phyloP scores from a whole-genome alignment of 2,113 vertebrate species.

The Semnornis frantzii region DNA sequence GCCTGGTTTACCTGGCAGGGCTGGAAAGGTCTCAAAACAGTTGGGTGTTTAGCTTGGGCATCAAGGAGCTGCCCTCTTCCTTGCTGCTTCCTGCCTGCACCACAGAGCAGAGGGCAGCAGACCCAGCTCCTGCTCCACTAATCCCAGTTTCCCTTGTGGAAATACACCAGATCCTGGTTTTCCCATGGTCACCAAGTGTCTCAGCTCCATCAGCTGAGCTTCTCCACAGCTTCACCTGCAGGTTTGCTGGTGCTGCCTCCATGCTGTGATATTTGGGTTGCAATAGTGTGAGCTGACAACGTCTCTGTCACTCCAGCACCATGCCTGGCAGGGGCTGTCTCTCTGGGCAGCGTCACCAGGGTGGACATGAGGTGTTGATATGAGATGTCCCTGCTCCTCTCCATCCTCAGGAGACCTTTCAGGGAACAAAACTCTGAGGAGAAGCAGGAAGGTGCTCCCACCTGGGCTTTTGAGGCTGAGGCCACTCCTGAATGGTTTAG shows the following conservation, averaged over 20 bases:
- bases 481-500: no score
- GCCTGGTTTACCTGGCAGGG: fast-evolving
- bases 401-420: neutral
- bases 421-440: fast-evolving
- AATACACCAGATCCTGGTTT: neutral
- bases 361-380: neutral
- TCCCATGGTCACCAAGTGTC: neutral
- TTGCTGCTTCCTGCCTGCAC: neutral
- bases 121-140: neutral
- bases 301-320: neutral
- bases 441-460: neutral
- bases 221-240: neutral
- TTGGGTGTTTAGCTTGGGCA: neutral
- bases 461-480: neutral
- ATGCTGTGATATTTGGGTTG: neutral
- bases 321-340: neutral
- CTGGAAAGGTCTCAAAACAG: neutral
- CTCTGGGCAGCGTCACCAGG: neutral
- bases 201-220: neutral
- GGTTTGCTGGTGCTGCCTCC: fast-evolving
- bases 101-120: neutral
- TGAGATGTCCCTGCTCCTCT: neutral
- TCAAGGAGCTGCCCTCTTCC: neutral
- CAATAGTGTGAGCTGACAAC: neutral
- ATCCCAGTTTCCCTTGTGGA: neutral